These are phyloP conservation scores for Apamea crenata DNA, from an alignment of 2,888 invertebrate genomes.

Conservation along the genomic window DNA sequence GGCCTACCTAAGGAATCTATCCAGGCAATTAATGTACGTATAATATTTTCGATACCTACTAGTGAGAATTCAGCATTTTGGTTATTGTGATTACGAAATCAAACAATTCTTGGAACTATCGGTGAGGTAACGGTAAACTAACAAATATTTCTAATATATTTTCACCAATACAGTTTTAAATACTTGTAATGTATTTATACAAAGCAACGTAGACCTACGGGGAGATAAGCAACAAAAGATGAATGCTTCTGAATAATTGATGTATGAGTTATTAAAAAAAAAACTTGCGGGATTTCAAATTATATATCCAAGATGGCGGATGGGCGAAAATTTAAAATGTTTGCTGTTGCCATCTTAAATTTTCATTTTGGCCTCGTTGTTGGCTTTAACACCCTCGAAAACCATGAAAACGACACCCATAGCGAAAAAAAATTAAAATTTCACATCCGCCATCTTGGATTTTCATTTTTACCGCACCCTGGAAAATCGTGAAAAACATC, in stretches of 20 bases:
- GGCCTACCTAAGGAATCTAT: neutral
- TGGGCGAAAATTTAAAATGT: too few relatives aligned
- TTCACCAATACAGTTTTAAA: neutral
- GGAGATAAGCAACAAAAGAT: neutral
- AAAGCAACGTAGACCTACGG: neutral
- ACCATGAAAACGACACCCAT: neutral
- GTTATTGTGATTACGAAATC: neutral
- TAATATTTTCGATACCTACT: neutral
- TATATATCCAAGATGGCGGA: too few relatives aligned
- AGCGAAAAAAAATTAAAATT: neutral
- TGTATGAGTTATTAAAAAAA: neutral
- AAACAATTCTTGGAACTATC: neutral
- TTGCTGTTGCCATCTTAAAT: too few relatives aligned
- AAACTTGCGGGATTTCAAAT: too few relatives aligned
- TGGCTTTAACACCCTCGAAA: neutral
- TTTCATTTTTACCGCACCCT: neutral
- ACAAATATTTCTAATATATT: neutral
- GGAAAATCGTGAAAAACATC: neutral
- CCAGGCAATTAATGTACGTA: neutral
- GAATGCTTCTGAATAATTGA: neutral
- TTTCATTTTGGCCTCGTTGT: too few relatives aligned
- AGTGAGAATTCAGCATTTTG: neutral
- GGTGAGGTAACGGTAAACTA: neutral
- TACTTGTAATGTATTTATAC: neutral
- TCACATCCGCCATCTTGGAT: too few relatives aligned